phyloP scores from a whole-genome alignment of 2,888 invertebrate genomes.

The Pollenia amentaria region DNA sequence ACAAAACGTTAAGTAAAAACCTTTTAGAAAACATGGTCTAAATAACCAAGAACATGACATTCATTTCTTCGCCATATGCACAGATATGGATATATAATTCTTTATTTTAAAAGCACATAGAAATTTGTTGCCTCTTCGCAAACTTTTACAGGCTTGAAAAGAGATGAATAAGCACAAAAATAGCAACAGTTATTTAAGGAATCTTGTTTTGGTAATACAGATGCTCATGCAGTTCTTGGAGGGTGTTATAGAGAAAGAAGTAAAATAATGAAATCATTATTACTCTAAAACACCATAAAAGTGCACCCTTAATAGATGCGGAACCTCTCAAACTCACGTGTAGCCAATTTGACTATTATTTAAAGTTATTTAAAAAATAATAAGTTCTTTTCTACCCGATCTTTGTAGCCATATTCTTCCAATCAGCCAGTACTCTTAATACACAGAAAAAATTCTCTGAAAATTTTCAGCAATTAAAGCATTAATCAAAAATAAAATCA shows the following conservation, averaged over 20 bases:
- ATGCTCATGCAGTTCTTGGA: constrained; percentile 1
- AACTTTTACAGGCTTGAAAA: background rate
- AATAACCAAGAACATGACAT: constrained; percentile 5
- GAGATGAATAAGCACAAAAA: background rate
- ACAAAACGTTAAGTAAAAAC: constrained; percentile 32
- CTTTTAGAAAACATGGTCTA: constrained; percentile 38
- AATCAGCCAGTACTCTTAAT: too few species aligned
- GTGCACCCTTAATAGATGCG: too few species aligned
- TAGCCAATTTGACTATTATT: too few species aligned
- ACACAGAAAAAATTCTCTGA: too few species aligned
- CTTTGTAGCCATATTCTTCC: too few species aligned
- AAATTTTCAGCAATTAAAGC: too few species aligned
- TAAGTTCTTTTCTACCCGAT: too few species aligned
- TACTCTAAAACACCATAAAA: too few species aligned
- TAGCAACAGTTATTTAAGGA: constrained; percentile 39
- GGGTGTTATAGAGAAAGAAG: background rate
- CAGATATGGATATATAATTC: background rate
- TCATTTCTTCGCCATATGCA: constrained; percentile 6
- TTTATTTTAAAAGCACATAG: background rate
- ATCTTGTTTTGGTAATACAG: constrained; percentile 30
- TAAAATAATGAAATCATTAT: background rate
- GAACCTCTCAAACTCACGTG: too few species aligned
- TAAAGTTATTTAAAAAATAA: too few species aligned
- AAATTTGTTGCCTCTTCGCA: background rate
- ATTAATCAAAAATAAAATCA: too few species aligned